Percentiles rank a stretch among this genome's conserved stretches.
Conservation (phyloP, 2,888 invertebrate species). For the Rhagonycha fulva region DNA sequence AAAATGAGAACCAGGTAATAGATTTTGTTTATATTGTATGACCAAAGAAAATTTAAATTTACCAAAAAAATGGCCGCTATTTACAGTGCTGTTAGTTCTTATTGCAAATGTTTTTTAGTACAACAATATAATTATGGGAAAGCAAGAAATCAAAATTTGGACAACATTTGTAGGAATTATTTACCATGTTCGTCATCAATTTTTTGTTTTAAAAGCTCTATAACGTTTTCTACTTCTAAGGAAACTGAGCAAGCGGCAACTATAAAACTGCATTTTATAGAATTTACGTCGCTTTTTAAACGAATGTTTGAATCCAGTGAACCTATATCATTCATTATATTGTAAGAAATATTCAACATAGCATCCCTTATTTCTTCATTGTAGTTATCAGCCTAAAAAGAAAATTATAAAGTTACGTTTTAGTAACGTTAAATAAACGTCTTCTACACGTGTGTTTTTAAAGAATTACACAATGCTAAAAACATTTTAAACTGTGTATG, state of each 20-base stretch:
- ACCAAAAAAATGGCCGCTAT: no score
- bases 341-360: not conserved
- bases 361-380: not conserved
- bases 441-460: no score
- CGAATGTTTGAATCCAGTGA: not conserved
- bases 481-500: no score
- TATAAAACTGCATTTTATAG: not conserved
- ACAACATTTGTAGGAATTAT: not conserved
- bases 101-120: no score
- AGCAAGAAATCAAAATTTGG: no score
- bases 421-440: no score
- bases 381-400: not conserved
- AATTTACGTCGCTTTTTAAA: not conserved
- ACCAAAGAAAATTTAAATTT: no score
- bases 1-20: no score
- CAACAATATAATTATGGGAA: no score
- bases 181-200: not conserved
- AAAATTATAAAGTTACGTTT: not conserved
- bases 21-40: no score
- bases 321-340: not conserved
- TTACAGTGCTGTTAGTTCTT: no score
- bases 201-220: not conserved
- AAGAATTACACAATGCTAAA: no score
- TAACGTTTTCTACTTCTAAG: not conserved
- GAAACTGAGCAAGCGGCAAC: fast-evolving